phyloP scores from a whole-genome alignment of 1,140 invertebrate genomes.

The Lamellibrachia luymesi region DNA sequence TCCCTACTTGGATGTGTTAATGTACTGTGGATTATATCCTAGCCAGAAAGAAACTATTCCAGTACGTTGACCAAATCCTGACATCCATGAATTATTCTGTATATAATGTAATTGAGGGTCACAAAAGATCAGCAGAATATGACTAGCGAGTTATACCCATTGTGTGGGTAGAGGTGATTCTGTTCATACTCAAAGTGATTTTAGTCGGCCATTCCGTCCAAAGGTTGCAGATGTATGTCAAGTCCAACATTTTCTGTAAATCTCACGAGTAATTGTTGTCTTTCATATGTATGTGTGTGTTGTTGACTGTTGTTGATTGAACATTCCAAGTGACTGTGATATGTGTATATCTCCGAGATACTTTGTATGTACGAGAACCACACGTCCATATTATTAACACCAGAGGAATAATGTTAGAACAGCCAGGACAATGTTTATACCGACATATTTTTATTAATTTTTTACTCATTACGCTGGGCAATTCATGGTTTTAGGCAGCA shows the following conservation, averaged over 20 bases:
- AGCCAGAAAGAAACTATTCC: not conserved
- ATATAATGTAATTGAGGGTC: not conserved
- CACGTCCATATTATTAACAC: not conserved
- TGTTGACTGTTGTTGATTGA: not conserved
- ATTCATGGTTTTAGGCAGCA: not conserved
- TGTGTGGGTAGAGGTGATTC: not conserved
- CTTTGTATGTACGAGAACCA: not conserved
- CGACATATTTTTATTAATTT: slow-evolving; percentile 2
- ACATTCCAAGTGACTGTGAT: not conserved
- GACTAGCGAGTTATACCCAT: not conserved
- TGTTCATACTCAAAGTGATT: not conserved
- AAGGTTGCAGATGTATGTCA: not conserved
- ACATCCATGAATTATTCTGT: not conserved
- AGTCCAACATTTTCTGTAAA: not conserved
- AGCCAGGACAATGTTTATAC: not conserved
- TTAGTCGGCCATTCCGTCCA: not conserved
- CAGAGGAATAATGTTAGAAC: not conserved
- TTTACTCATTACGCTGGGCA: not conserved
- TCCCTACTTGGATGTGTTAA: not conserved
- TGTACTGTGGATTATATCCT: not conserved
- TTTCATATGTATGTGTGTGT: not conserved
- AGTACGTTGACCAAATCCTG: not conserved
- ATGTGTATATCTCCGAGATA: not conserved
- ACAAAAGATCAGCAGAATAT: not conserved
- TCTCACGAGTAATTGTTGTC: not conserved